Percentiles rank a stretch among this genome's conserved stretches.
Evolutionary conservation across 2,797 vertebrate genomes (phyloP).

Genomic region (Neopelma chrysocephalum): DNA sequence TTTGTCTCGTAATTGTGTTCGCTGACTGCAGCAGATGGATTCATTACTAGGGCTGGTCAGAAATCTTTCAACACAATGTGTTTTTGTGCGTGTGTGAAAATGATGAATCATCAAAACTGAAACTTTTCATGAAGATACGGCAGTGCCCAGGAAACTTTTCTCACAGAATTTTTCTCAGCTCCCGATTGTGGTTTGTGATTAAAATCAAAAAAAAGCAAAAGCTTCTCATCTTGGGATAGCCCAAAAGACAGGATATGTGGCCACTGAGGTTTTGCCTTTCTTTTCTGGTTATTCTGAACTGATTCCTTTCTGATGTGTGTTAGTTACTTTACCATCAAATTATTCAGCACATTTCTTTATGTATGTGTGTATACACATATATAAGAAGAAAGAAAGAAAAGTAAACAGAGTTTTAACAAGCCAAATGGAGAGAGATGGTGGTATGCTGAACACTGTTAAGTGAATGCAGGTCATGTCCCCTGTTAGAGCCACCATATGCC

Average conservation of each 20-base stretch:
- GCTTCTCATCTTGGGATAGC: background rate
- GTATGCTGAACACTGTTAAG: background rate
- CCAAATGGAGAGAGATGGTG: background rate
- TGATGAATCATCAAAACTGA: slow-evolving; percentile 62
- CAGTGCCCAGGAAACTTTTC: slow-evolving; percentile 19
- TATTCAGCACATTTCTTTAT: background rate
- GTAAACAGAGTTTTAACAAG: background rate
- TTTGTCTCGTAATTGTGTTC: slow-evolving; percentile 53
- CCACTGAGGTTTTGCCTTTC: background rate
- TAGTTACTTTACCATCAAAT: background rate
- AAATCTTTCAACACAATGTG: slow-evolving; percentile 52
- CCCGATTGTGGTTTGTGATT: background rate
- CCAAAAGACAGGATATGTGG: background rate
- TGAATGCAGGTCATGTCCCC: background rate
- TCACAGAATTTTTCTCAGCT: background rate
- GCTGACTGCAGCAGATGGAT: slow-evolving; percentile 50
- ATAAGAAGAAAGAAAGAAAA: too few species aligned
- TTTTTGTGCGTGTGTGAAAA: slow-evolving; percentile 26
- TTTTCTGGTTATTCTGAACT: background rate
- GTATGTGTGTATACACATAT: background rate
- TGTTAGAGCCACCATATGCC: background rate
- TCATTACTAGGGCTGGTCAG: slow-evolving; percentile 59
- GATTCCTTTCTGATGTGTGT: background rate
- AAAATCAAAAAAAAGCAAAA: slow-evolving; percentile 20
- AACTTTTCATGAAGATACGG: slow-evolving; percentile 25